A percentile compares a stretch with the other conserved stretches of the same genome.
phyloP scores from a whole-genome alignment of 2,113 vertebrate genomes.

The Oophaga pumilio region DNA sequence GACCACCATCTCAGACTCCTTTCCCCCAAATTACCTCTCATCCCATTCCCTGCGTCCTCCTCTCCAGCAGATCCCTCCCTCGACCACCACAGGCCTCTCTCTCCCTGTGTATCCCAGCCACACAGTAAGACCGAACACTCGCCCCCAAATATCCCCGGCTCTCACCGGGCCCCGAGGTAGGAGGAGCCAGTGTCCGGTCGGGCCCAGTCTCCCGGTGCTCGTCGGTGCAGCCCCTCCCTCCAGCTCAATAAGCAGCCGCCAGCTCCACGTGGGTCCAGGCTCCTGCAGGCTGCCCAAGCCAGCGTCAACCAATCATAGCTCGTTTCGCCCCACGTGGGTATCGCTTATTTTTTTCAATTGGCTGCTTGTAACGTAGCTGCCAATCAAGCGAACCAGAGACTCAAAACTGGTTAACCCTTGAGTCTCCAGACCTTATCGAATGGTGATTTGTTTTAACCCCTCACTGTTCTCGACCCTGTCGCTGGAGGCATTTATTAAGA shows the following conservation, averaged over 20 bases:
- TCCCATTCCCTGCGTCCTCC: slow-evolving; percentile 24
- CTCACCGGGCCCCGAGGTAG: slow-evolving; percentile 36
- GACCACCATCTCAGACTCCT: neutral
- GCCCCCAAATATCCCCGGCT: neutral
- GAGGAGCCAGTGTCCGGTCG: slow-evolving; percentile 23
- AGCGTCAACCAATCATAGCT: slow-evolving; percentile 61
- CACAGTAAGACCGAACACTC: neutral
- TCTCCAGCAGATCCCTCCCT: slow-evolving; percentile 27
- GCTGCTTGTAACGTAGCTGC: slow-evolving; percentile 43
- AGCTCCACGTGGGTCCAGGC: slow-evolving; percentile 70
- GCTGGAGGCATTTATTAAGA: neutral
- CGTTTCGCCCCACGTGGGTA: slow-evolving; percentile 60
- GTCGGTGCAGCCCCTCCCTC: slow-evolving; percentile 42
- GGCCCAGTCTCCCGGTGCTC: slow-evolving; percentile 55
- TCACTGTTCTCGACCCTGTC: neutral
- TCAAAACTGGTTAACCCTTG: slow-evolving; percentile 49
- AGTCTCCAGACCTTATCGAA: neutral
- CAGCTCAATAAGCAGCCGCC: slow-evolving; percentile 65
- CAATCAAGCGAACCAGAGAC: slow-evolving; percentile 59
- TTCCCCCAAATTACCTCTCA: slow-evolving; percentile 21
- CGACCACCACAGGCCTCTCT: neutral
- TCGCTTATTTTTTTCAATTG: neutral
- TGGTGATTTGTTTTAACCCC: slow-evolving; percentile 33
- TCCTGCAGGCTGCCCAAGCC: slow-evolving; percentile 61
- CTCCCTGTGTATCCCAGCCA: no score